Evolutionary conservation across 2,888 invertebrate genomes (phyloP).

Genomic region (Blastobasis adustella): DNA sequence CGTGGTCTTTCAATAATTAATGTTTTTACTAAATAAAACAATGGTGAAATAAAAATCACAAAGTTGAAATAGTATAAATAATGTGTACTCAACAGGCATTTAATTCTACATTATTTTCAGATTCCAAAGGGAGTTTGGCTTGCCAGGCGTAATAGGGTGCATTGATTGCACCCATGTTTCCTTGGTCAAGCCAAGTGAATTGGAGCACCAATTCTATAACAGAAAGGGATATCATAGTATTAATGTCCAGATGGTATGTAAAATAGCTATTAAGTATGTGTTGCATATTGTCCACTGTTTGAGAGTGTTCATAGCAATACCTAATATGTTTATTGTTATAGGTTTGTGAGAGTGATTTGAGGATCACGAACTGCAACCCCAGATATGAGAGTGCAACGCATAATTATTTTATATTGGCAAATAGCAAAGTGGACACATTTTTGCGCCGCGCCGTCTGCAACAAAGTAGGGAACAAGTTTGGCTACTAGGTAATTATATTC

Average conservation of each 20-base stretch:
- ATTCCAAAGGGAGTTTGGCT: background rate
- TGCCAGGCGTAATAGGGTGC: conserved; percentile 3
- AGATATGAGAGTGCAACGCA: conserved; percentile 14
- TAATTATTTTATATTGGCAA: conserved; percentile 14
- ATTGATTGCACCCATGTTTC: conserved; percentile 1
- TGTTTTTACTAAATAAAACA: too few species aligned
- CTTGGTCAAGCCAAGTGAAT: background rate
- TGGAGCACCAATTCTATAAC: background rate
- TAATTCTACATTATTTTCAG: background rate
- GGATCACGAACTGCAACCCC: conserved; percentile 6
- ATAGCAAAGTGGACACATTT: conserved; percentile 10
- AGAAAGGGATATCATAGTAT: background rate
- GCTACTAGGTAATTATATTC: conserved; percentile 11
- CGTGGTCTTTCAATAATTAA: too few species aligned
- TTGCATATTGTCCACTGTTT: too few species aligned
- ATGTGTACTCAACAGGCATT: too few species aligned
- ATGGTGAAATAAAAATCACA: too few species aligned
- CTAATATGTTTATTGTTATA: background rate
- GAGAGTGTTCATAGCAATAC: too few species aligned
- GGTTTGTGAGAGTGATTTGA: conserved; percentile 4
- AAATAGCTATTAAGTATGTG: background rate
- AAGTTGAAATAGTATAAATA: too few species aligned
- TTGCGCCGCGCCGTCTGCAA: conserved; percentile 12
- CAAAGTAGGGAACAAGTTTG: conserved; percentile 14
- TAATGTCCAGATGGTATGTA: background rate